Evolutionary conservation across 2,113 vertebrate genomes (phyloP).

Genomic region (Phalacrocorax pelagicus): DNA sequence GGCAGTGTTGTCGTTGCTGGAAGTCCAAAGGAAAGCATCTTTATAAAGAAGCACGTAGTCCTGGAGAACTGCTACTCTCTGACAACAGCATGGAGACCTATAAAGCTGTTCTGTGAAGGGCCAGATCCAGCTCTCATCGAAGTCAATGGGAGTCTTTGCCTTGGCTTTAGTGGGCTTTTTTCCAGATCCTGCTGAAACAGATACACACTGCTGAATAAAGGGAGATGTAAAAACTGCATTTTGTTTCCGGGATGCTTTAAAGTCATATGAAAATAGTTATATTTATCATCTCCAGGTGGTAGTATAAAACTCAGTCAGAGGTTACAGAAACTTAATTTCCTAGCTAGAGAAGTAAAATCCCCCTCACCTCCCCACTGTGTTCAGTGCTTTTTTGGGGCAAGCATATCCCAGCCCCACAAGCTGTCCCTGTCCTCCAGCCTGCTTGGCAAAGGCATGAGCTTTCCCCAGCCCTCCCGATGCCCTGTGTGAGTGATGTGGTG

Average conservation of each 20-base stretch:
- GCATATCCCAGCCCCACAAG: background rate
- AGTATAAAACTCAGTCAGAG: background rate
- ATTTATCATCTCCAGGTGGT: constrained; percentile 2
- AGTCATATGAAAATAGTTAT: background rate
- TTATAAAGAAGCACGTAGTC: background rate
- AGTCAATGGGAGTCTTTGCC: background rate
- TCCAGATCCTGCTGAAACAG: background rate
- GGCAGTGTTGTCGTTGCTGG: background rate
- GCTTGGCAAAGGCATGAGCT: background rate
- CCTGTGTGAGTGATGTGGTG: fast-evolving
- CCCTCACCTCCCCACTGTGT: fast-evolving
- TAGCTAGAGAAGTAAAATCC: background rate
- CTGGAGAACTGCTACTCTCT: background rate
- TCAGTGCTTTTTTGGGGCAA: background rate
- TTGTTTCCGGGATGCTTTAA: background rate
- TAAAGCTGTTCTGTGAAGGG: background rate
- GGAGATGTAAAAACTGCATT: background rate
- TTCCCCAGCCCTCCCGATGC: background rate
- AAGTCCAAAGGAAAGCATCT: constrained; percentile 11
- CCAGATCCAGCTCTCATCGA: background rate
- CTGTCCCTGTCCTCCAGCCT: background rate
- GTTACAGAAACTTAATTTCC: background rate
- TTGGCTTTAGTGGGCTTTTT: background rate
- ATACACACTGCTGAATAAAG: background rate
- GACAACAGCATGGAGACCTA: background rate